Conservation (phyloP, 37 sponge, comb jelly and placozoan genomes). For the Cladorhizidae sp. region DNA sequence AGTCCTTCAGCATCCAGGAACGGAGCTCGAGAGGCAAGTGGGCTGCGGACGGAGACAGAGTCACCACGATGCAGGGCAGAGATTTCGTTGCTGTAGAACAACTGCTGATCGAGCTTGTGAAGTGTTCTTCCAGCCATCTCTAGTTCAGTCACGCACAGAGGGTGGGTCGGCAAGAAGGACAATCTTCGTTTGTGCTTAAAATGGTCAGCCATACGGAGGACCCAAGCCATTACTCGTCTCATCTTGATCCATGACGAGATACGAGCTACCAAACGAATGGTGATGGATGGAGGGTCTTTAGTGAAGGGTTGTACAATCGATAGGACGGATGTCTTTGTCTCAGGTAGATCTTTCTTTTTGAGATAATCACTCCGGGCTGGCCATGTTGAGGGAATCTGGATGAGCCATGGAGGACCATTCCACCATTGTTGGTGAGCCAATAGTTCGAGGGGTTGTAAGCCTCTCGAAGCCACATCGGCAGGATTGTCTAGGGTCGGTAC, state of each 20-base stretch:
- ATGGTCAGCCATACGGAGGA: too few relatives aligned
- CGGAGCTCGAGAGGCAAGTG: not conserved
- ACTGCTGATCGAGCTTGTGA: not conserved
- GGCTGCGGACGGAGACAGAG: not conserved
- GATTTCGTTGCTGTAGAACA: slow-evolving; percentile 9
- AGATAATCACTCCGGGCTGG: not conserved
- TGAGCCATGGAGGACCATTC: not conserved
- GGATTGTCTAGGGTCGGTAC: not conserved
- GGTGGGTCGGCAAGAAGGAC: too few relatives aligned
- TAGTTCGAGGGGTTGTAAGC: not conserved
- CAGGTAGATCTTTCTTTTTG: too few relatives aligned
- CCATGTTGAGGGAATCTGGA: not conserved
- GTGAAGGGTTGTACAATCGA: too few relatives aligned
- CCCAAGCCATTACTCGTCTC: too few relatives aligned
- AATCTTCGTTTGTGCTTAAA: too few relatives aligned
- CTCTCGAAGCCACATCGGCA: not conserved
- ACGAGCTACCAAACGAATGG: too few relatives aligned
- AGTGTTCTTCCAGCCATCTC: not conserved
- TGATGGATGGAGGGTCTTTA: too few relatives aligned
- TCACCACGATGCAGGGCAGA: not conserved
- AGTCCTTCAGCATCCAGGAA: slow-evolving; percentile 5
- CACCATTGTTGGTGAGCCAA: not conserved
- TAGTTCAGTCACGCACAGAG: too few relatives aligned
- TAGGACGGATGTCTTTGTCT: too few relatives aligned
- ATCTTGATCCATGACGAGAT: too few relatives aligned